These are phyloP conservation scores for Benthosema pterotum DNA, from an alignment of 2,797 vertebrate genomes.

Conservation along the genomic window DNA sequence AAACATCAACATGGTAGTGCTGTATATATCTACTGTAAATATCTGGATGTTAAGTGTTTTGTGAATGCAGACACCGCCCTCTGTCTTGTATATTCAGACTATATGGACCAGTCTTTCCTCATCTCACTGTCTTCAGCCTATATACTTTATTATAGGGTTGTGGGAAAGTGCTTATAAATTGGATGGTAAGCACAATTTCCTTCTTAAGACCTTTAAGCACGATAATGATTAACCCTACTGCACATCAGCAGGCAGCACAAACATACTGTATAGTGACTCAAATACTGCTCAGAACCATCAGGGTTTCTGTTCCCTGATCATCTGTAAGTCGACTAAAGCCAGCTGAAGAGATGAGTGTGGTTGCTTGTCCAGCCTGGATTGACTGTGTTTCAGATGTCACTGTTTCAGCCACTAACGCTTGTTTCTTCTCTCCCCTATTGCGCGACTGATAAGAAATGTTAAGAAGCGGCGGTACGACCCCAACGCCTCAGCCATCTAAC, in stretches of 20 bases:
- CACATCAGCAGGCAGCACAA: too few relatives aligned
- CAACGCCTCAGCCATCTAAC: conserved; percentile 91
- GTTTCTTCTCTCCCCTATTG: conserved; percentile 59
- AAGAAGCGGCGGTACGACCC: conserved; percentile 97
- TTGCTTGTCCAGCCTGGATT: conserved; percentile 63
- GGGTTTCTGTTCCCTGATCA: too few relatives aligned
- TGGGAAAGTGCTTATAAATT: background rate
- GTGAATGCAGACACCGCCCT: conserved; percentile 51
- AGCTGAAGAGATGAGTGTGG: conserved; percentile 56
- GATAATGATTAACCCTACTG: background rate
- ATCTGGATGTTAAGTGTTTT: conserved; percentile 17
- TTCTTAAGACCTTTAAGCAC: background rate
- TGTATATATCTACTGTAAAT: background rate
- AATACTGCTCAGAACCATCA: too few relatives aligned
- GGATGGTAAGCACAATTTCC: too few relatives aligned
- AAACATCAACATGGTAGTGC: background rate
- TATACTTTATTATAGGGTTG: background rate
- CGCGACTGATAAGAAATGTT: conserved; percentile 89
- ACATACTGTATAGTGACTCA: too few relatives aligned
- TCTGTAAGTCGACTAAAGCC: too few relatives aligned
- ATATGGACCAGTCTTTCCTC: conserved; percentile 60
- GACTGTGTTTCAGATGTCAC: conserved; percentile 22
- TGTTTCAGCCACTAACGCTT: conserved; percentile 71
- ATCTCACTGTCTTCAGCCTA: conserved; percentile 52
- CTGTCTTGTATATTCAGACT: conserved; percentile 50